Base-by-base conservation (phyloP, 2,888 invertebrate genomes). In the Oligia fasciuncula region DNA sequence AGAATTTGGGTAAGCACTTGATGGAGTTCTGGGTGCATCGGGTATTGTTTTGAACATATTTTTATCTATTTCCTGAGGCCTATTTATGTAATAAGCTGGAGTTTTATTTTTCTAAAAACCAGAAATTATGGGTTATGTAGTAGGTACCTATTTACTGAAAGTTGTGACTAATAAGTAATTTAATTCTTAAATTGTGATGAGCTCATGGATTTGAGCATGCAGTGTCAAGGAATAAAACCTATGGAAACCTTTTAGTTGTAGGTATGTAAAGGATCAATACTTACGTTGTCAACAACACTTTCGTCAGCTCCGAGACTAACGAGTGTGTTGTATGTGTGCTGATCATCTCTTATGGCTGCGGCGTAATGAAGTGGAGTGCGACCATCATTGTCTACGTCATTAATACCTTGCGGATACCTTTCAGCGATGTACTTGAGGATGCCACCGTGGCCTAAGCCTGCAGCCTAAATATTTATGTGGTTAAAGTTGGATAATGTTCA, bases 301-400 rank as follows among this genome's bases (percentile, higher is more conserved):
- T 99, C 98, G 91, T 99, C 98, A 40, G 99, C 98, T 54, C 99
- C 99, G 46, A 98, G 97, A 86, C 98, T 98, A 57, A 98, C 97
- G 19, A 99, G 97, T 76, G 98, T 97, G 90, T 98, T 97, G 92
- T 98, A 99, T 91, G 98, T 98, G 86, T 98, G 97, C 85, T 98
- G 98, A 76, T 98, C 98, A 90, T 99, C 98, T 92, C 98, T 98
- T 46, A 98, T 97, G 23, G 98, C 97, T 4, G 98, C 98, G 0
- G 99, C 98, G 95, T 98, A 99, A 95, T 99, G 99, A 71, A 99
- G 95, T 0, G 99, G 98, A 0, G 99, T 99, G 87, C 98, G 97
- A 43, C 99, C 99, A 82, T 99, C 98, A 91, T 98, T 98, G 94
- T 99, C 99, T 35, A 97, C 96, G 62, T 97, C 97, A 73, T 97